Conservation (phyloP, 2,888 invertebrate genomes). For the Mamestra brassicae region DNA sequence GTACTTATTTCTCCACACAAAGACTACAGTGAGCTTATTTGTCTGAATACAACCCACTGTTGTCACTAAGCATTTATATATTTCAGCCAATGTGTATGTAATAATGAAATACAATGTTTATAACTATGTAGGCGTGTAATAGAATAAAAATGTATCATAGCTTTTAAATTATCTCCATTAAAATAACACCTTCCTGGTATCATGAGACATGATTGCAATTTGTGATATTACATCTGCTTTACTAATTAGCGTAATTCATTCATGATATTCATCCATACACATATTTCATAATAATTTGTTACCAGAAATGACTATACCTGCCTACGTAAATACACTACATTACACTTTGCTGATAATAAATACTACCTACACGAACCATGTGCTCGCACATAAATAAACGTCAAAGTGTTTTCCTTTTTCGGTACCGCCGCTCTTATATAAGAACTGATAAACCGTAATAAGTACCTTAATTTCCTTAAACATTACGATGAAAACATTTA, state of each 20-base stretch:
- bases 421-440: not conserved
- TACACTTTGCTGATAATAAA: slow-evolving; percentile 5
- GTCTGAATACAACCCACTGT: not conserved
- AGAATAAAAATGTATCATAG: not conserved
- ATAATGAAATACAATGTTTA: not conserved
- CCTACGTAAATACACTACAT: not conserved
- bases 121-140: not conserved
- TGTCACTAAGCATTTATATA: not conserved
- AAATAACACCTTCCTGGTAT: too few species aligned
- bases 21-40: not conserved
- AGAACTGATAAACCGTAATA: slow-evolving; percentile 15
- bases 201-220: not conserved
- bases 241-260: slow-evolving; percentile 1
- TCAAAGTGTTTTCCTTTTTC: slow-evolving; percentile 33
- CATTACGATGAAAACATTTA: not conserved
- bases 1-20: not conserved
- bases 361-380: slow-evolving; percentile 13
- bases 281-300: not conserved
- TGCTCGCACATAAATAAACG: slow-evolving; percentile 8
- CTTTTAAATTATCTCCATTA: not conserved
- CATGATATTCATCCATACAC: not conserved
- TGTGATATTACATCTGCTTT: not conserved
- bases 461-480: slow-evolving; percentile 18
- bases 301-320: not conserved
- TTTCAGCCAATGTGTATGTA: not conserved